Evolutionary conservation across 2,113 vertebrate species (phyloP).

Genomic region (Pseudorhombus dupliciocellatus): DNA sequence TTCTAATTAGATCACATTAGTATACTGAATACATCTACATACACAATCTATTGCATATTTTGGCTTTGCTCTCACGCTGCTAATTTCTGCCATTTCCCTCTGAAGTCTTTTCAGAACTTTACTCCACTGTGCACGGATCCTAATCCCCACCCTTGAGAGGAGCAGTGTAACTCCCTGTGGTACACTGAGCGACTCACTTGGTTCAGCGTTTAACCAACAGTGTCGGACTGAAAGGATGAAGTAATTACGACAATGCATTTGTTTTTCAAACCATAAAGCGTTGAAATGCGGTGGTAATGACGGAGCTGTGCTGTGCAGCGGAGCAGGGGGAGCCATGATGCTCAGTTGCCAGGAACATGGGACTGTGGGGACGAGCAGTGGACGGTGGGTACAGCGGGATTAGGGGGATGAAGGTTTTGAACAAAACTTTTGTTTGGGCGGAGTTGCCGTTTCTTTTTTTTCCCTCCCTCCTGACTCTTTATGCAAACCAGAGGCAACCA

Average conservation of each 20-base stretch:
- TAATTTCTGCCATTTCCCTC: neutral
- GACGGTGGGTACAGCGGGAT: conserved; percentile 32
- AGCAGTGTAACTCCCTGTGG: conserved; percentile 4
- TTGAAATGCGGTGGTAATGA: conserved; percentile 65
- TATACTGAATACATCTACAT: neutral
- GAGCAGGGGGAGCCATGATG: conserved; percentile 40
- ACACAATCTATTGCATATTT: neutral
- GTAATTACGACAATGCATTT: conserved; percentile 52
- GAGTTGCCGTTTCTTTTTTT: conserved; percentile 32
- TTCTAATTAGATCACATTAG: neutral
- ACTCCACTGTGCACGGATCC: conserved; percentile 7
- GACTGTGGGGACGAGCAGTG: conserved; percentile 26
- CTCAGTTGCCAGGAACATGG: conserved; percentile 37
- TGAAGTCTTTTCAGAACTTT: neutral
- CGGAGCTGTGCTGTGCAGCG: conserved; percentile 40
- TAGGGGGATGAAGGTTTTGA: conserved; percentile 29
- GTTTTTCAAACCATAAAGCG: conserved; percentile 46
- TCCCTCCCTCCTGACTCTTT: conserved; percentile 51
- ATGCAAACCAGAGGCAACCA: conserved; percentile 60
- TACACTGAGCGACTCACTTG: conserved; percentile 52
- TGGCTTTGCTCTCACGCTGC: neutral
- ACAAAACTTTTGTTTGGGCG: conserved; percentile 48
- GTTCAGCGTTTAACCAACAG: conserved; percentile 49
- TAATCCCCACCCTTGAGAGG: conserved; percentile 16
- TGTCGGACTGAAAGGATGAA: conserved; percentile 23